Evolutionary conservation across 2,113 vertebrate species (phyloP).

Genomic region (Cyanoramphus novaezelandiae): DNA sequence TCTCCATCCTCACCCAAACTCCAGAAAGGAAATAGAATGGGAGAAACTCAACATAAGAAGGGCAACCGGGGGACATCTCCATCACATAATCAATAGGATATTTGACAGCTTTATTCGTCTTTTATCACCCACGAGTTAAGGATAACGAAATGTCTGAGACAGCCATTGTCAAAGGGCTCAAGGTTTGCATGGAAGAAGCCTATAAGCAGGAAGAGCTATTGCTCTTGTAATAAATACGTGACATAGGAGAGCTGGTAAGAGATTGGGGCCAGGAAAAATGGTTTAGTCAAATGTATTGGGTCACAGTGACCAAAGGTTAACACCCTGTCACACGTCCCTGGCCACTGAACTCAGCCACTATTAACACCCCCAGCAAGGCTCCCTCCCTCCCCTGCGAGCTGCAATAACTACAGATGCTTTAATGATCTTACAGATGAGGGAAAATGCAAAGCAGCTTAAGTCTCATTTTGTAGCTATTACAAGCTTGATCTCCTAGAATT

Average conservation of each 20-base stretch:
- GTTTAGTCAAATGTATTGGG: background rate
- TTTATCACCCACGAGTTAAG: conserved; percentile 3
- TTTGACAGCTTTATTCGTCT: conserved; percentile 53
- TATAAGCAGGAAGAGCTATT: conserved; percentile 1
- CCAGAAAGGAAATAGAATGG: background rate
- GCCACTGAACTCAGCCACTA: background rate
- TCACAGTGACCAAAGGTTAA: conserved; percentile 9
- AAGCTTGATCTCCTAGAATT: conserved; percentile 28
- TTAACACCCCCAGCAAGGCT: background rate
- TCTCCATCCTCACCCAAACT: background rate
- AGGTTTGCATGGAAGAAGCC: background rate
- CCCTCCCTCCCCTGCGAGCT: background rate
- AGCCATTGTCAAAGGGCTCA: background rate
- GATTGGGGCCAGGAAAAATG: background rate
- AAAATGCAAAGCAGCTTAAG: conserved; percentile 37
- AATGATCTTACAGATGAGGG: background rate
- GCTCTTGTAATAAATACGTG: background rate
- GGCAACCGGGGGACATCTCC: background rate
- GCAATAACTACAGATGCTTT: background rate
- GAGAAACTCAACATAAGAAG: background rate
- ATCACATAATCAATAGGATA: conserved; percentile 39
- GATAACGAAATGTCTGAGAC: conserved; percentile 22
- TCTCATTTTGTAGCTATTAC: conserved; percentile 13
- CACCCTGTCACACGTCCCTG: background rate
- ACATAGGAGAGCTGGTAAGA: background rate